phyloP scores from a whole-genome alignment of 1,140 invertebrate genomes.

The Caenorhabditis latens region DNA sequence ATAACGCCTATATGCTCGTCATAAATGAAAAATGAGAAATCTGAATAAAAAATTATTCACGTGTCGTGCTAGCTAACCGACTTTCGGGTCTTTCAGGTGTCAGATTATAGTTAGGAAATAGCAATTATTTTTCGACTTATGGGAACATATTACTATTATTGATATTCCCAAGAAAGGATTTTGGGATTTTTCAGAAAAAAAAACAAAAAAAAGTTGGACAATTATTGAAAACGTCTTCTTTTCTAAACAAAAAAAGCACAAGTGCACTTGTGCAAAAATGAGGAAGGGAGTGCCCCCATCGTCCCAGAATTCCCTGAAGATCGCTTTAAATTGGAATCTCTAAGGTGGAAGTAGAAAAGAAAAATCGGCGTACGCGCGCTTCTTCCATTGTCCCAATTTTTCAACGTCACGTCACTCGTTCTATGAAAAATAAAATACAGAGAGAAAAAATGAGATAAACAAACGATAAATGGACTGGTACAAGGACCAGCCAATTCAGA shows the following conservation, averaged over 20 bases:
- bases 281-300: background rate
- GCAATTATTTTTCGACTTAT: no score
- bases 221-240: background rate
- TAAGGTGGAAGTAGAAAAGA: slow-evolving; percentile 34
- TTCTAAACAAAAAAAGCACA: background rate
- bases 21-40: no score
- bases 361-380: background rate
- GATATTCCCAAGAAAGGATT: no score
- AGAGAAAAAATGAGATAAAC: background rate
- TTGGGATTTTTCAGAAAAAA: slow-evolving; percentile 4
- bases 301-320: slow-evolving; percentile 15
- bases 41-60: no score
- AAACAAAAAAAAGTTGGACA: background rate
- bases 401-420: background rate
- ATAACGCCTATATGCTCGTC: no score
- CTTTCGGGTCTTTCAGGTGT: no score
- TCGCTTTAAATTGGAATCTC: slow-evolving; percentile 41
- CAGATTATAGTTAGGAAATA: no score
- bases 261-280: slow-evolving; percentile 4
- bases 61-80: no score
- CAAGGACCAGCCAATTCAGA: background rate
- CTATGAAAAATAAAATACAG: background rate
- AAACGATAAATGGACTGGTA: background rate
- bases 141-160: no score
- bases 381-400: background rate